phyloP scores from a whole-genome alignment of 2,888 invertebrate genomes.

The Diaperis boleti region DNA sequence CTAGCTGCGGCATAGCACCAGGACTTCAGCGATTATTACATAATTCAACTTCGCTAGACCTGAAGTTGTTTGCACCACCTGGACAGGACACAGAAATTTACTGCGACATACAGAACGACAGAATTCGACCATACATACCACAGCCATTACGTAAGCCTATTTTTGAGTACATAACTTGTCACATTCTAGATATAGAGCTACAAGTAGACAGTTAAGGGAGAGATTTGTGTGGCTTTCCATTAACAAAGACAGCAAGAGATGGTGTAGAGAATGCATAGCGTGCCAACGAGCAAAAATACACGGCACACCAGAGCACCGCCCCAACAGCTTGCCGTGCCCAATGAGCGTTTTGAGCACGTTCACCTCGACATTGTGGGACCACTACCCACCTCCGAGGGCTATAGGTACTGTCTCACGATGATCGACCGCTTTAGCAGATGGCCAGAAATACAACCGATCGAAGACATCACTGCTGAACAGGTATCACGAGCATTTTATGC shows the following conservation, averaged over 20 bases:
- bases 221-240: background rate
- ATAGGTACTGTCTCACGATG: conserved; percentile 40
- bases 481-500: conserved; percentile 57
- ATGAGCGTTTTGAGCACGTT: conserved; percentile 53
- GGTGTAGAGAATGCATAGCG: too few species aligned
- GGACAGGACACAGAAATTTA: too few species aligned
- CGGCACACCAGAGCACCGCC: conserved; percentile 54
- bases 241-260: background rate
- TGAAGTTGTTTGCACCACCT: too few species aligned
- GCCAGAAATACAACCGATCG: too few species aligned
- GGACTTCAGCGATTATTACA: background rate
- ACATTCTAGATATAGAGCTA: background rate
- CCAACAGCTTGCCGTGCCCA: conserved; percentile 47
- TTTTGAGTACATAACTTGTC: background rate
- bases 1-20: background rate
- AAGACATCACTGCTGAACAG: conserved; percentile 39
- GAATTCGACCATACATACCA: too few species aligned
- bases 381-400: conserved; percentile 43
- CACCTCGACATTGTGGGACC: conserved; percentile 60
- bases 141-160: too few species aligned
- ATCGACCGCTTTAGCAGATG: too few species aligned
- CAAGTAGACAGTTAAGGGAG: background rate
- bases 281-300: conserved; percentile 59
- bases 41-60: too few species aligned
- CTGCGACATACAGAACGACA: too few species aligned